Conservation (phyloP, 64 coral and sea anemone genomes). For the Acropora tenuis region DNA sequence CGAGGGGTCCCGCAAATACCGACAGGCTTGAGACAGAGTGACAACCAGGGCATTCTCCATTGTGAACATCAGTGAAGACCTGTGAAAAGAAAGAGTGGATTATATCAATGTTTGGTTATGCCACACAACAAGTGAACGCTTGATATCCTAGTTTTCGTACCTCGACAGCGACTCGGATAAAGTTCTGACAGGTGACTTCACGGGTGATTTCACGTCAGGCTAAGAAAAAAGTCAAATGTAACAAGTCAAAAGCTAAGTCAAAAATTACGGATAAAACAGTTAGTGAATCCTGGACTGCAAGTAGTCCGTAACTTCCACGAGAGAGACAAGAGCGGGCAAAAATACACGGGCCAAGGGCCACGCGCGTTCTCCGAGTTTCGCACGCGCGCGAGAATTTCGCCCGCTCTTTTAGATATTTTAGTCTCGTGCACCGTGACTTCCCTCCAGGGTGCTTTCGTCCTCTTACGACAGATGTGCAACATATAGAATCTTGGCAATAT, state of each 20-base stretch:
- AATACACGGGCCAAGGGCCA: no score
- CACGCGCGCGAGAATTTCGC: no score
- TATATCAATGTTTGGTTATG: background rate
- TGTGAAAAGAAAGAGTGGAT: background rate
- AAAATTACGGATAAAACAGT: background rate
- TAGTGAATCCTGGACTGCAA: no score
- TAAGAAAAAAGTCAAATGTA: conserved; percentile 20
- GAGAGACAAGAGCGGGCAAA: no score
- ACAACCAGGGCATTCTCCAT: conserved; percentile 72
- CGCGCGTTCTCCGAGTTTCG: no score
- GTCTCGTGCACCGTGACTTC: no score
- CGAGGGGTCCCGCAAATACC: conserved; percentile 70
- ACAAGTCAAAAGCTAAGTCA: background rate
- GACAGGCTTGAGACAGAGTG: conserved; percentile 57
- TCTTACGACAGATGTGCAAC: no score
- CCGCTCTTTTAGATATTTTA: no score
- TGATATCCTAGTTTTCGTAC: conserved; percentile 28
- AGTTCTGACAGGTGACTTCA: conserved; percentile 86
- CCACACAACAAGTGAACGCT: no score
- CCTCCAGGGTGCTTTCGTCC: no score
- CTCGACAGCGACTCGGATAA: conserved; percentile 79
- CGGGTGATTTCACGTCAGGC: conserved; percentile 81
- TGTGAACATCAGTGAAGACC: conserved; percentile 66
- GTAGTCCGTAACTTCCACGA: no score
- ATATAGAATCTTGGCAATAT: no score